Base-by-base conservation (phyloP, 2,888 invertebrate species). In the Ganaspis brasiliensis region DNA sequence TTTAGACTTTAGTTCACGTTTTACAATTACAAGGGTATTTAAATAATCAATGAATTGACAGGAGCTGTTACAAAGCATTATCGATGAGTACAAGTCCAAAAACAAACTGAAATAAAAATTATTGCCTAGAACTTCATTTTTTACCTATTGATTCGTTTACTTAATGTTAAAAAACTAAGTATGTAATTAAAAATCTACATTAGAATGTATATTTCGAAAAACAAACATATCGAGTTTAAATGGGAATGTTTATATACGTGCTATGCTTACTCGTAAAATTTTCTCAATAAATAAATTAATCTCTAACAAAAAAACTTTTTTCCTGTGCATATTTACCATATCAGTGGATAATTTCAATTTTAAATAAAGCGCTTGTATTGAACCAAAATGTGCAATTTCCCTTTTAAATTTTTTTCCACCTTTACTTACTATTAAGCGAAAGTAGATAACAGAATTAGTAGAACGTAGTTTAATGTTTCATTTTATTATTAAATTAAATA, bases 261-360 rank as follows among this genome's bases (percentile, higher is more conserved):
- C 21, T 24, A 24, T 56, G 55, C 19, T 10, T 14, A 56, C 55
- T 21, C 55, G 55, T 56, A 12, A 19, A 19, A 56, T 56, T 56
- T 56, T 56, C 56, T 56, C 19, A 56, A 56, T 56, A 56, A 56
- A 56, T 56, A 56, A 19, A 56, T 56, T 56, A 12, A 56, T 56
- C 56, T 56, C 24, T 56, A 24, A 56, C 55, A 19, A 16, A 21
- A 21, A 56, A 56, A 56, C 9, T 56, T 56, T 56, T 56, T 56
- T 31, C 52, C 52, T 10, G 16, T 52, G 16, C 21, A 56, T 10
- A 56, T 56, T 3, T 14, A 19, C 21, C 24, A 56, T 56, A 56
- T 56, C 24, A 56, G 55, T 56, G 55, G 21, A 21, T 21, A 21
- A 12, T 56, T 24, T 10, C 6, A 31, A 6, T 31, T 31, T 31